Base-by-base conservation (phyloP, 2,888 invertebrate species). In the Endotricha flammealis region DNA sequence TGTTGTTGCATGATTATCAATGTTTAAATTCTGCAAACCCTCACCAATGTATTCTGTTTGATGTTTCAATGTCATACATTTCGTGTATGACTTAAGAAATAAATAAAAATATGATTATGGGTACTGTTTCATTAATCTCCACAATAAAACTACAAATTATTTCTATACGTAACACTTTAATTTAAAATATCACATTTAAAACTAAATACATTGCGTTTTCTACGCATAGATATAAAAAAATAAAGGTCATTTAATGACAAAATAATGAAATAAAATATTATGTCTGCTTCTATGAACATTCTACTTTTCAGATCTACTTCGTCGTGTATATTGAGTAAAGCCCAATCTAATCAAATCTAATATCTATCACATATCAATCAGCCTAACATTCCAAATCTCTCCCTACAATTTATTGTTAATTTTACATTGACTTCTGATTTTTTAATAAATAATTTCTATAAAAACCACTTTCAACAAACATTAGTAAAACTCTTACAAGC, bases 331-430 rank as follows among this genome's bases (percentile, higher is more conserved):
- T 22, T 30, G 27, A 14, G 13, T 38, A 32, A 38, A 8, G n/a
- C n/a, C n/a, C n/a, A n/a, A n/a, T n/a, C n/a, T n/a, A n/a, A n/a
- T n/a, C n/a, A n/a, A n/a, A n/a, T n/a, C 31, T 24, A 32, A 22
- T 38, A 34, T 8, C 48, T 64, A 64, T 64, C 64, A 66, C 64
- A 62, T 61, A 33, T 48, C 41, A 45, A 53, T 65, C 66, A 64
- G 66, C 61, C 64, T 60, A 57, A 23, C 10, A 30, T 39, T 42
- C 16, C 29, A 36, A 33, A 29, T 31, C 20, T 34, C 29, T 33
- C 16, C 30, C 16, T 29, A 2, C 16, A 16, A 16, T n/a, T n/a
- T n/a, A n/a, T n/a, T n/a, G n/a, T n/a, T n/a, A n/a, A n/a, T n/a
- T n/a, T n/a, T n/a, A n/a, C n/a, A n/a, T n/a, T n/a, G n/a, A n/a